phyloP scores from a whole-genome alignment of 2,888 invertebrate genomes.

The Nemapogon koenigi region DNA sequence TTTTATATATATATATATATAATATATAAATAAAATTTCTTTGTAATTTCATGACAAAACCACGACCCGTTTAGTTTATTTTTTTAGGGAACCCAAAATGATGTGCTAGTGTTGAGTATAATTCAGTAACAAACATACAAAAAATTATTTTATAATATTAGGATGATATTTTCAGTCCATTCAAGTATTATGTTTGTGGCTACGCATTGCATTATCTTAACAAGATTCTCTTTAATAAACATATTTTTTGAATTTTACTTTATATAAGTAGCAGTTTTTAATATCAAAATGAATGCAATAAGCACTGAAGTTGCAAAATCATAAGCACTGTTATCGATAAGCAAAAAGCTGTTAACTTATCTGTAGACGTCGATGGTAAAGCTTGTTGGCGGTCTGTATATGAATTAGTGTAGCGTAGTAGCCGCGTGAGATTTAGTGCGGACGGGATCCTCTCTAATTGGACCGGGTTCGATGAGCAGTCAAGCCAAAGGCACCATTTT shows the following conservation, averaged over 20 bases:
- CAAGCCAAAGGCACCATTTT: conserved; percentile 45
- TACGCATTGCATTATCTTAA: too few relatives aligned
- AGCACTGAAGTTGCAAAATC: conserved; percentile 2
- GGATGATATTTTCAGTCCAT: too few relatives aligned
- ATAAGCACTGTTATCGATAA: conserved; percentile 29
- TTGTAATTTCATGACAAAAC: too few relatives aligned
- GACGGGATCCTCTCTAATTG: conserved; percentile 53
- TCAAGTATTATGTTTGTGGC: too few relatives aligned
- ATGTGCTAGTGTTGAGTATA: too few relatives aligned
- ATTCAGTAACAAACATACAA: too few relatives aligned
- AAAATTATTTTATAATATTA: too few relatives aligned
- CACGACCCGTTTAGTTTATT: too few relatives aligned
- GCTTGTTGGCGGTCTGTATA: conserved; percentile 21
- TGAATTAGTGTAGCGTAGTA: conserved; percentile 64
- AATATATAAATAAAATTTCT: too few relatives aligned
- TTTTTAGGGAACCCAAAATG: too few relatives aligned
- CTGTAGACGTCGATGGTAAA: conserved; percentile 48
- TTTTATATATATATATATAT: too few relatives aligned
- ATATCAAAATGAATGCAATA: not conserved
- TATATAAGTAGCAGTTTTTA: not conserved
- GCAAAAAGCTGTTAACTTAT: conserved; percentile 42
- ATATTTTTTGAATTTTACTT: not conserved
- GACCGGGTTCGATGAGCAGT: conserved; percentile 35
- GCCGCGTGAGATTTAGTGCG: conserved; percentile 55
- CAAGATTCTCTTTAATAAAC: too few relatives aligned